Conservation (phyloP, 2,797 vertebrate species). For the Melanotaenia parkinsoni region DNA sequence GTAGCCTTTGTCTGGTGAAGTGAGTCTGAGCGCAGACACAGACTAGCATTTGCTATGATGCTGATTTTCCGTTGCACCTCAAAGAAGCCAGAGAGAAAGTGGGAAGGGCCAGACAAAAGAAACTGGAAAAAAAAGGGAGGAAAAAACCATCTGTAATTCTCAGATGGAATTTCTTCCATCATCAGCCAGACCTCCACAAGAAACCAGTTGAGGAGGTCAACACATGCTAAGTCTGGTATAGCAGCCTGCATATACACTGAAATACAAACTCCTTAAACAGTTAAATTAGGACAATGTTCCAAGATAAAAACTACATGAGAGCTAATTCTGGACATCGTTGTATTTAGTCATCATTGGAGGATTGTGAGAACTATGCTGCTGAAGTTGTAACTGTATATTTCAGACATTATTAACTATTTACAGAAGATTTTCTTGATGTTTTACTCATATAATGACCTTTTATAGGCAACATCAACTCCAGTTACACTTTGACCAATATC, state of each 20-base stretch:
- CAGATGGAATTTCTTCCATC: conserved; percentile 84
- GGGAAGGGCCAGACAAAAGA: conserved; percentile 82
- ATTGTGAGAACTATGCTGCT: no score
- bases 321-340: not conserved
- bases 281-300: conserved; percentile 32
- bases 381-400: not conserved
- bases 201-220: conserved; percentile 61
- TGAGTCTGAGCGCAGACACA: conserved; percentile 35
- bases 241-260: conserved; percentile 32
- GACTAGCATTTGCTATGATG: conserved; percentile 72
- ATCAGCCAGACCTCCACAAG: conserved; percentile 75
- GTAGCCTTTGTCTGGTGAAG: conserved; percentile 16
- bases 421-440: not conserved
- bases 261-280: conserved; percentile 14
- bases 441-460: not conserved
- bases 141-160: conserved; percentile 78
- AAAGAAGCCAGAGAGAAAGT: conserved; percentile 47
- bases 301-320: conserved; percentile 23
- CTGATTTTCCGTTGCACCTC: conserved; percentile 81
- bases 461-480: not conserved
- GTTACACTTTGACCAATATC: not conserved
- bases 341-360: no score
- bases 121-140: conserved; percentile 57
- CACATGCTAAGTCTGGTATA: conserved; percentile 15
- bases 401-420: not conserved